A percentile compares a stretch with the other conserved stretches of the same genome.
Evolutionary conservation across 2,113 vertebrate species (phyloP).

Genomic region (Sporophila hypoxantha): DNA sequence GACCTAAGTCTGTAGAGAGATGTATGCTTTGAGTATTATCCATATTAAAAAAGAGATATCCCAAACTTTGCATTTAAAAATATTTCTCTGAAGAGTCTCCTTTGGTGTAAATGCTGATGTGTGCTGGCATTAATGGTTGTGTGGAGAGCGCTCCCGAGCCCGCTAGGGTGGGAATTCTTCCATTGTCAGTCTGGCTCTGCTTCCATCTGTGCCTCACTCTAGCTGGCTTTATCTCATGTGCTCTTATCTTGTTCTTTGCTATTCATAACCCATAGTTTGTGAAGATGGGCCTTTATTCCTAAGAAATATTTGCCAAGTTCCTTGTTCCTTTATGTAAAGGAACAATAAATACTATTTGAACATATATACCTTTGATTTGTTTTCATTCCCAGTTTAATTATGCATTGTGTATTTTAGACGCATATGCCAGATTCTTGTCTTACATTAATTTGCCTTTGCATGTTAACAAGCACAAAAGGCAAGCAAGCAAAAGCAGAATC

Average conservation of each 20-base stretch:
- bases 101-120: conserved; percentile 15
- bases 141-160: neutral
- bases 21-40: conserved; percentile 55
- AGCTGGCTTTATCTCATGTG: conserved; percentile 19
- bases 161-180: conserved; percentile 8
- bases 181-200: conserved; percentile 33
- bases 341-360: conserved; percentile 47
- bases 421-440: conserved; percentile 4
- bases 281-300: conserved; percentile 33
- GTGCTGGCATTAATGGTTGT: neutral
- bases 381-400: conserved; percentile 42
- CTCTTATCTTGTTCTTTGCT: conserved; percentile 54
- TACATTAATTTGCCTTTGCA: conserved; percentile 28
- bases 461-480: neutral
- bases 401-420: conserved; percentile 5
- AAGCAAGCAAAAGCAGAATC: neutral
- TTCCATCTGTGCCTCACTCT: conserved; percentile 23
- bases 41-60: conserved; percentile 30
- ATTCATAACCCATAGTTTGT: conserved; percentile 41
- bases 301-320: conserved; percentile 51
- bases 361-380: conserved; percentile 28
- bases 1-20: conserved; percentile 57
- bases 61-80: conserved; percentile 53
- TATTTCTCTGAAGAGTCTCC: conserved; percentile 30
- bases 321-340: conserved; percentile 51